These are phyloP conservation scores for Pelodiscus sinensis DNA, from an alignment of 2,113 vertebrate species.

Conservation along the genomic window DNA sequence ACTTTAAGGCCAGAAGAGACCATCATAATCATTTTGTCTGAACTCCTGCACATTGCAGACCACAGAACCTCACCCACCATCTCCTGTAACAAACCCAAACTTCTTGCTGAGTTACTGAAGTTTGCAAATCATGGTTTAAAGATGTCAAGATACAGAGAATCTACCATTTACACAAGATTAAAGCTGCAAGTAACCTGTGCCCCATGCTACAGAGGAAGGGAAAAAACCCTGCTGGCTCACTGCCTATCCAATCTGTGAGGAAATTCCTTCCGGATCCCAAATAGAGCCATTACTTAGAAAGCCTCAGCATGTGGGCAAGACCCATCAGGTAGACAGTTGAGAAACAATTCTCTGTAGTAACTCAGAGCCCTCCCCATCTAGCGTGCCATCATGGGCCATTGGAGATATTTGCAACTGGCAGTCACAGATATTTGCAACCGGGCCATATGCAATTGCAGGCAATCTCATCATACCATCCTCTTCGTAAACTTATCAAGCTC, in stretches of 20 bases:
- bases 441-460: not conserved
- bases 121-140: not conserved
- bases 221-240: not conserved
- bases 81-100: not conserved
- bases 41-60: not conserved
- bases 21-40: not conserved
- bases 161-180: not conserved
- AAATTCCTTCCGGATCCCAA: not conserved
- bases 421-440: not conserved
- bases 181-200: not conserved
- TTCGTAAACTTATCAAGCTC: not conserved
- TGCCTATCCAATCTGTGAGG: not conserved
- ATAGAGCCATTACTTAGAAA: not conserved
- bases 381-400: not conserved
- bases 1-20: not conserved
- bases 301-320: not conserved
- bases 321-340: not conserved
- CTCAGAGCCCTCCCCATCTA: not conserved
- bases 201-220: not conserved
- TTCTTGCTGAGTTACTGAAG: not conserved
- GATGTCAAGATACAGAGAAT: not conserved
- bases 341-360: not conserved
- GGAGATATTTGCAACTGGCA: not conserved
- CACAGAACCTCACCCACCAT: not conserved
- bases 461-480: not conserved